Base-by-base conservation (phyloP, 2,797 vertebrate species). In the Oophaga sylvatica region DNA sequence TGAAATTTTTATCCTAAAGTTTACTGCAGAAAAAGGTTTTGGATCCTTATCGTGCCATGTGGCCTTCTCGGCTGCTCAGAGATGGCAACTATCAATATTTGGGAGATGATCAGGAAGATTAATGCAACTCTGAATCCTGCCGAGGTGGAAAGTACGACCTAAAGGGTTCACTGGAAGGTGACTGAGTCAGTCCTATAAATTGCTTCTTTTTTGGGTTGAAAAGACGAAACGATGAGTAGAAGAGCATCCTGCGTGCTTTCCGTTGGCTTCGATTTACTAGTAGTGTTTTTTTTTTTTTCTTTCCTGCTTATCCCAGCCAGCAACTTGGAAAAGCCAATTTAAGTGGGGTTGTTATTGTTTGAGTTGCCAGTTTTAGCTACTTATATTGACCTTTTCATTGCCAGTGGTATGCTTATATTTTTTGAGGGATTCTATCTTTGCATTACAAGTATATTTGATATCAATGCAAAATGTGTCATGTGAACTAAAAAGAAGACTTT, bases 171-270 rank as follows among this genome's bases (percentile, higher is more conserved):
- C 68, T 77, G 41, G 31, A 26, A 83, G 86, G 86, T 83, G 60
- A 83, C 79, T 83, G 60, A 77, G 71, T 87, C 70, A 87, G 86
- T 75, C 79, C 26, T 63, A 81, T 81, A 81, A 56, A 71, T 87
- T 81, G 65, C 68, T 57, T 75, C 59, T 17, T 10, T 53, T 87
- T 75, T 48, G 80, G 76, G 75, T 85, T 85, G 71, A 78, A 22
- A 20, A 85, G 84, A 81, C 10, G 71, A 56, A 80, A 77, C 17
- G 80, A 87, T 83, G 86, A 82, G 86, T 76, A 82, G 86, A 76
- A 65, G 41, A 76, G 59, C n/a, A 60, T 87, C 86, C 62, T 87
- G 63, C 53, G 71, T 77, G 79, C 70, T 87, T 87, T 87, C 86
- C 86, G 41, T 82, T 87, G 86, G 86, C 86, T n/a, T 0, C 10